These are phyloP conservation scores for Epirrita christyi DNA, from an alignment of 2,888 invertebrate genomes.

Conservation along the genomic window DNA sequence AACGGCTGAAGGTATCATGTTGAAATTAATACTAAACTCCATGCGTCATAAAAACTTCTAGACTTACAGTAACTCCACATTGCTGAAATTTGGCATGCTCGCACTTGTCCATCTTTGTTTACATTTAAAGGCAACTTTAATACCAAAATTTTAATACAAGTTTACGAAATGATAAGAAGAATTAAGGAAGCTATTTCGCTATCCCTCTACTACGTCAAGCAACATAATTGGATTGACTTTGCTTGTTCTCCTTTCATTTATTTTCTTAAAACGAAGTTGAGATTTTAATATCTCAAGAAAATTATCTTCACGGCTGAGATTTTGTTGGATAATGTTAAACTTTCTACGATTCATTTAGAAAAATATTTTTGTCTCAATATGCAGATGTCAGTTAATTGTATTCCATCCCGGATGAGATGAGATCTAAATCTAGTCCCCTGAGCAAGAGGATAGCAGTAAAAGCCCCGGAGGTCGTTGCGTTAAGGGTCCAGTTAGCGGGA, in stretches of 20 bases:
- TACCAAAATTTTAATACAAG: too few species aligned
- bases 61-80: background rate
- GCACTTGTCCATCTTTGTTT: background rate
- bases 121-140: conserved; percentile 13
- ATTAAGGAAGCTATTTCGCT: conserved; percentile 71
- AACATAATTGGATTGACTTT: conserved; percentile 70
- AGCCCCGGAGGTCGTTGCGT: conserved; percentile 60
- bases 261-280: conserved; percentile 67
- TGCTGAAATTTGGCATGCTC: background rate
- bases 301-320: conserved; percentile 41
- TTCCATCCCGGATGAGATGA: conserved; percentile 35
- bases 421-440: conserved; percentile 39
- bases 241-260: conserved; percentile 70
- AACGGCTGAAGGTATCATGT: too few species aligned
- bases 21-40: too few species aligned
- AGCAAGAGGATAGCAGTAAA: conserved; percentile 55
- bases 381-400: conserved; percentile 34
- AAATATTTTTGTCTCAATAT: conserved; percentile 5
- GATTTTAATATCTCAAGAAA: conserved; percentile 54
- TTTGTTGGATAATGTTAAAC: background rate
- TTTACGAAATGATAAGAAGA: conserved; percentile 56
- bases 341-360: conserved; percentile 15
- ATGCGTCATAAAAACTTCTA: background rate
- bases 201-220: conserved; percentile 70
- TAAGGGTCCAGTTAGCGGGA: conserved; percentile 71